These are phyloP conservation scores for Brachylomia viminalis DNA, from an alignment of 2,888 invertebrate genomes.

Conservation along the genomic window DNA sequence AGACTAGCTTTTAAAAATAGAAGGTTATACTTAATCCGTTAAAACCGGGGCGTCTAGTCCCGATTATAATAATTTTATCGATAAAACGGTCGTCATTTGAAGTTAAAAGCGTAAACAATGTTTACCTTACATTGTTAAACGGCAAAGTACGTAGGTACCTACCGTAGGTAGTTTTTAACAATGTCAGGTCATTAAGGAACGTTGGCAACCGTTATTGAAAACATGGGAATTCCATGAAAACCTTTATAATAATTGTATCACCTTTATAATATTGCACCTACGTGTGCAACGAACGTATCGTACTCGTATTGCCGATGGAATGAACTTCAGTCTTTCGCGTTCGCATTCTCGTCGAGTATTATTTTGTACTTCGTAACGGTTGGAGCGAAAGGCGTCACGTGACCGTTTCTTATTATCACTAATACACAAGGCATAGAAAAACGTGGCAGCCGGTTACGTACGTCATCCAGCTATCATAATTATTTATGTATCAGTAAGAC, in stretches of 20 bases:
- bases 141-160: conserved; percentile 7
- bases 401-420: conserved; percentile 45
- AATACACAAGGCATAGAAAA: conserved; percentile 41
- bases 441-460: conserved; percentile 37
- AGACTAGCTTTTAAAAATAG: conserved; percentile 27
- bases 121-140: conserved; percentile 41
- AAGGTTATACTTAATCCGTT: conserved; percentile 20
- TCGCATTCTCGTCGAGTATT: neutral
- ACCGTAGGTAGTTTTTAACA: conserved; percentile 16
- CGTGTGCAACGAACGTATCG: neutral
- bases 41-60: conserved; percentile 16
- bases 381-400: conserved; percentile 30
- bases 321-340: neutral
- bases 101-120: conserved; percentile 30
- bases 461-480: conserved; percentile 41
- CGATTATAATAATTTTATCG: conserved; percentile 16
- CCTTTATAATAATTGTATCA: conserved; percentile 1
- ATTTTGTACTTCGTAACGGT: conserved; percentile 11
- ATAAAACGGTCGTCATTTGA: conserved; percentile 13
- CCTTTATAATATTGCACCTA: too few species aligned
- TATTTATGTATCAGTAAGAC: conserved; percentile 39
- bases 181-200: conserved; percentile 29
- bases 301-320: conserved; percentile 6
- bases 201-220: conserved; percentile 13
- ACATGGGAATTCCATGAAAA: conserved; percentile 30